Conservation (phyloP, 2,113 vertebrate genomes). For the Suncus etruscus region DNA sequence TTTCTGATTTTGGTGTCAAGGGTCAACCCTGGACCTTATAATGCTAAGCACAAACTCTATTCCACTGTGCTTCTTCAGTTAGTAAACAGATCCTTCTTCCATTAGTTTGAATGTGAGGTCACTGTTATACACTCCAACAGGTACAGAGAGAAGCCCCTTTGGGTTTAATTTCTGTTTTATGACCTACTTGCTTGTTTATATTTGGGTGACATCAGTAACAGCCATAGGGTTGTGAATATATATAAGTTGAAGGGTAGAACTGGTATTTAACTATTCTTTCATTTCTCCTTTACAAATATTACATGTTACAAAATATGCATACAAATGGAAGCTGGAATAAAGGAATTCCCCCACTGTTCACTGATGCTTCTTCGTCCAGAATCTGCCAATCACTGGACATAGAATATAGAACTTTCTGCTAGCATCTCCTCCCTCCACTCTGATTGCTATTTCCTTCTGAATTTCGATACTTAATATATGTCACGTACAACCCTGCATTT, state of each 20-base stretch:
- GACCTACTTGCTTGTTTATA: conserved; percentile 53
- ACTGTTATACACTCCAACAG: background rate
- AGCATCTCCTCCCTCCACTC: background rate
- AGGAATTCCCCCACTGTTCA: background rate
- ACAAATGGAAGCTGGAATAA: background rate
- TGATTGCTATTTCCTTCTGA: background rate
- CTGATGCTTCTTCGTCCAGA: too few species aligned
- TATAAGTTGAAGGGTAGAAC: background rate
- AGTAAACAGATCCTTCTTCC: background rate
- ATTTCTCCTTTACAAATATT: background rate
- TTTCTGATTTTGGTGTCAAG: too few species aligned
- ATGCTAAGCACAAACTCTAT: background rate
- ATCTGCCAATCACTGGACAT: too few species aligned
- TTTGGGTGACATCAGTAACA: conserved; percentile 61
- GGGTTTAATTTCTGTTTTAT: conserved; percentile 57
- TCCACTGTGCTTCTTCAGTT: background rate
- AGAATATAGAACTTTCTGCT: too few species aligned
- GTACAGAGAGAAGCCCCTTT: background rate
- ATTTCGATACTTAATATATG: background rate
- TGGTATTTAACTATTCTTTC: conserved; percentile 11
- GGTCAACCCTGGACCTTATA: too few species aligned
- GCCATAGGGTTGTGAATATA: background rate
- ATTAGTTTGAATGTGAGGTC: conserved; percentile 34
- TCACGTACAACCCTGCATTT: background rate
- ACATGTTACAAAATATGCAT: conserved; percentile 7